Percentiles rank a stretch among this genome's conserved stretches.
phyloP scores from a whole-genome alignment of 2,113 vertebrate species.

The Nymphicus hollandicus region DNA sequence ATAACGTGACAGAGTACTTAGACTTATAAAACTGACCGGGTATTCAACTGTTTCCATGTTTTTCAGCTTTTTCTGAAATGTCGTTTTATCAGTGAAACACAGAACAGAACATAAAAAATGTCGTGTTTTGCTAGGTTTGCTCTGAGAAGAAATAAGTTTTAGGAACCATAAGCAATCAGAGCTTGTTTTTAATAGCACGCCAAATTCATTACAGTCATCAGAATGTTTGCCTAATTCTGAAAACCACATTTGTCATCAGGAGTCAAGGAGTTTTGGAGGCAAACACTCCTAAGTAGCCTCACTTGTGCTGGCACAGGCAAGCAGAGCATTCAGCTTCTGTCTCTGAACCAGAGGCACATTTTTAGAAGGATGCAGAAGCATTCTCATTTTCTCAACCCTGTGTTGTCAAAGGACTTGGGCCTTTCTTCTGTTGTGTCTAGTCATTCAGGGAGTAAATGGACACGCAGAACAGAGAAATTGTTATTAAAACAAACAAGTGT shows the following conservation, averaged over 20 bases:
- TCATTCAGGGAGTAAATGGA: not conserved
- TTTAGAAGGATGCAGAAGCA: not conserved
- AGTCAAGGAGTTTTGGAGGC: not conserved
- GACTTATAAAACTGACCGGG: not conserved
- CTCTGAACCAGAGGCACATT: not conserved
- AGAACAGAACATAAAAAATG: not conserved
- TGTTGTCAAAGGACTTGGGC: not conserved
- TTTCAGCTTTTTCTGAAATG: not conserved
- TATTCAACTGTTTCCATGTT: not conserved
- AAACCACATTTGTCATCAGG: not conserved
- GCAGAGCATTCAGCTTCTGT: not conserved
- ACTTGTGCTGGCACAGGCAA: not conserved
- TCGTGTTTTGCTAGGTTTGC: not conserved
- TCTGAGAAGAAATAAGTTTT: not conserved
- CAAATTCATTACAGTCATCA: not conserved
- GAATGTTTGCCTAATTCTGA: not conserved
- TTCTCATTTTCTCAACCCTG: not conserved
- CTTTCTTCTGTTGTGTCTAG: not conserved
- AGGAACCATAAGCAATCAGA: not conserved
- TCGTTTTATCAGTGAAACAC: not conserved
- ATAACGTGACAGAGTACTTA: not conserved
- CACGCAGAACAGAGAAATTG: not conserved
- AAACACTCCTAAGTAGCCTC: not conserved
- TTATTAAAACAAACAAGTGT: not conserved
- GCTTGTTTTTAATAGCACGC: not conserved